Base-by-base conservation (phyloP, 2,113 vertebrate genomes). In the Oceanites oceanicus region DNA sequence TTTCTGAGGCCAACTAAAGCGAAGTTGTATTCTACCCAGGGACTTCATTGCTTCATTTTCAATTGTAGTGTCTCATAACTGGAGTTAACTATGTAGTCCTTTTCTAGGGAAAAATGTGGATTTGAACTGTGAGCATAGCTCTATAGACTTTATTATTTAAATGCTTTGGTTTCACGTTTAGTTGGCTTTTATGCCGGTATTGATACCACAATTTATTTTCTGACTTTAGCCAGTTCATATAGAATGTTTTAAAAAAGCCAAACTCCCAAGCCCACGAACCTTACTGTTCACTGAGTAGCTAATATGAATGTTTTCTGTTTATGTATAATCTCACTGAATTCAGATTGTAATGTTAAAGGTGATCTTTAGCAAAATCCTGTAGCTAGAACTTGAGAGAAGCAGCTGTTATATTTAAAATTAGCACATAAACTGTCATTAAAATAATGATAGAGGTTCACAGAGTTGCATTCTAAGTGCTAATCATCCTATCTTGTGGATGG, bases 371-470 rank as follows among this genome's bases (percentile, higher is more conserved):
- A 94, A 94, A 97, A 89, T 86, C 59, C 5, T 18, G 32, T 73
- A 62, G 93, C 74, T 95, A 95, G 49, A 84, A 79, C 56, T n/a
- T 95, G 82, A 96, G 95, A 83, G 61, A 89, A 97, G 40, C 88
- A 94, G 63, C 74, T 94, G 86, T 83, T 95, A 42, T 59, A 36
- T 94, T 96, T 95, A 96, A 94, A 95, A 93, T 96, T 75, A 94
- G 92, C 40, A 79, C 45, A 62, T 77, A 68, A 68, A 85, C 11
- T 95, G 73, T 86, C 82, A 90, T 96, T 90, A 92, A 97, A 88
- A 80, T 95, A 68, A 88, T 90, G 68, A 74, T 23, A n/a, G 72
- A 84, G 67, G 34, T 91, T 95, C 94, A 73, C 68, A 53, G 87
- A 92, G 49, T 44, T 67, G 23, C 74, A 82, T 95, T 95, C 55